Evolutionary conservation across 2,797 vertebrate genomes (phyloP), one percentile per base, ranked within the genome.

Genomic region (Miichthys miiuy): DNA sequence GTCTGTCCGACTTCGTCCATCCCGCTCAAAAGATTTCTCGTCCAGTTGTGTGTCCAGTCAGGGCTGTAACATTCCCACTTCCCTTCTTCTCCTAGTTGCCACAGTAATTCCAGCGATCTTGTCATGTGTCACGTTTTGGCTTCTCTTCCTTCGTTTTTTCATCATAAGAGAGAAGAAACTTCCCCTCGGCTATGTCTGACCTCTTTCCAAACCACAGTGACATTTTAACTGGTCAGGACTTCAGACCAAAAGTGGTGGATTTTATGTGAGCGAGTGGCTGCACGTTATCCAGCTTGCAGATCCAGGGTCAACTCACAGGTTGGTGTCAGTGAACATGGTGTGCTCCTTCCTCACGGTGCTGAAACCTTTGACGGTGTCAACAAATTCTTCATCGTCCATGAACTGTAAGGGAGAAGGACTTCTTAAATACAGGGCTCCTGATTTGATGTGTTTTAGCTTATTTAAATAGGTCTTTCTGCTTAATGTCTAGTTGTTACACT

Each of bases 271-370:
- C 34, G 34, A 38, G 34, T 2, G 34, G 34, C 34, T 9, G 8
- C 34, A 9, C 34, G 8, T 38, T 38, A 38, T 38, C 34, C 34
- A 38, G 9, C 34, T 38, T 38, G 34, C 34, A 38, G 34, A 38
- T 62, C 70, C 70, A 2, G 20, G 21, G 1, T 44, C 0, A 0
- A 81, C 85, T 96, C 87, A 98, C 85, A 97, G 93, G 75, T 98
- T 97, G 72, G 98, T 99, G 87, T 99, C 98, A 0, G 96, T 98
- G 89, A 99, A 99, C 63, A 98, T 96, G 61, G 98, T 99, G 88
- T 98, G 98, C 75, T 99, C 97, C 90, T 99, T 99, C 68, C 96
- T 97, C 84, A 99, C 96, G 0, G 97, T 99, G 92, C 97, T 99
- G 95, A 99, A 99, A 66, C 97, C 97, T 94, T 99, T 98, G 90